Evolutionary conservation across 2,888 invertebrate genomes (phyloP).

Genomic region (Schrankia costaestrigalis): DNA sequence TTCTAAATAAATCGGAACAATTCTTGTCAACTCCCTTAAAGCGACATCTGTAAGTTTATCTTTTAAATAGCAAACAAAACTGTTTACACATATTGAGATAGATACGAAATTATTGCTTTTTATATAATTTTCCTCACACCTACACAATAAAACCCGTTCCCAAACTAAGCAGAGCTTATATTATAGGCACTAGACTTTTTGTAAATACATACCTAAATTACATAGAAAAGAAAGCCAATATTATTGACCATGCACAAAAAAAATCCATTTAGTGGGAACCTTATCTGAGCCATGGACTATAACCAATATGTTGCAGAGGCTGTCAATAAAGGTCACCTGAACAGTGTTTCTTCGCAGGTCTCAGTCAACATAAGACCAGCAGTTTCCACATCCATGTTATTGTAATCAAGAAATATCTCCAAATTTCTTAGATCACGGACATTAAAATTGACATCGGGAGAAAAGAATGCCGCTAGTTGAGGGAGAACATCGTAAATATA

Average conservation of each 20-base stretch:
- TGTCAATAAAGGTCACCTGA: conserved; percentile 36
- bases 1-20: conserved; percentile 67
- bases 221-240: too few species aligned
- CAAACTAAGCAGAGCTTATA: too few species aligned
- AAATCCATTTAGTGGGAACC: too few species aligned
- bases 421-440: conserved; percentile 39
- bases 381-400: conserved; percentile 39
- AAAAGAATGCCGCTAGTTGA: conserved; percentile 51
- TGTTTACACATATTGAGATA: too few species aligned
- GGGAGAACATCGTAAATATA: conserved; percentile 32
- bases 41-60: conserved; percentile 53
- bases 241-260: too few species aligned
- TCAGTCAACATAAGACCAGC: conserved; percentile 40
- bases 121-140: too few species aligned
- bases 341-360: conserved; percentile 49
- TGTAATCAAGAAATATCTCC: conserved; percentile 42
- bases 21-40: conserved; percentile 52
- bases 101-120: too few species aligned
- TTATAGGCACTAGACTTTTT: too few species aligned
- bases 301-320: too few species aligned
- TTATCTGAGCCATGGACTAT: too few species aligned
- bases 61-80: not conserved
- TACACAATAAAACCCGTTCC: too few species aligned
- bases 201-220: too few species aligned
- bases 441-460: conserved; percentile 41